Percentiles rank a stretch among this genome's conserved stretches.
Evolutionary conservation across 1,140 invertebrate species (phyloP).

Genomic region (Mamestra configurata): DNA sequence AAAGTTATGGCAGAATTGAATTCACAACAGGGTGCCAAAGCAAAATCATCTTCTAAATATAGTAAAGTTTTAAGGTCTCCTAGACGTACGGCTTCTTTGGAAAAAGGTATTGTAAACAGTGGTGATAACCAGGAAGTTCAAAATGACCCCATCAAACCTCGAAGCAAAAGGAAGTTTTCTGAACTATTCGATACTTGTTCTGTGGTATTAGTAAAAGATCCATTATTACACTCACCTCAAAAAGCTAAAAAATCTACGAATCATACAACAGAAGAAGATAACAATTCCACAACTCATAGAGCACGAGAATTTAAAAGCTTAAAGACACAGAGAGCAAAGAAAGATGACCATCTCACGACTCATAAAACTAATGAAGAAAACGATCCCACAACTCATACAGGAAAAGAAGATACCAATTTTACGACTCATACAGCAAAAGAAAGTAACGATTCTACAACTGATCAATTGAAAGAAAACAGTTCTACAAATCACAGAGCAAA

Average conservation of each 20-base stretch:
- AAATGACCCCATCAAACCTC: neutral
- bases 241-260: neutral
- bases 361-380: slow-evolving; percentile 40
- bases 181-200: slow-evolving; percentile 2
- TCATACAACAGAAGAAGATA: neutral
- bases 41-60: slow-evolving; percentile 15
- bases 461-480: too few relatives aligned
- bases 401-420: neutral
- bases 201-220: slow-evolving; percentile 3
- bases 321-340: neutral
- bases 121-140: neutral
- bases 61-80: neutral
- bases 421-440: neutral
- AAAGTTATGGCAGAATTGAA: slow-evolving; percentile 75
- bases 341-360: neutral
- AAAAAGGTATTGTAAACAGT: neutral
- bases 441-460: neutral
- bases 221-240: neutral
- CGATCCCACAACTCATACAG: neutral
- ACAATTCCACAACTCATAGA: neutral
- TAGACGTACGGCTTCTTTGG: neutral
- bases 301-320: neutral
- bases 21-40: slow-evolving; percentile 52
- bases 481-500: neutral
- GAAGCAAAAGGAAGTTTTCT: neutral